Percentiles rank a stretch among this genome's conserved stretches.
These are phyloP conservation scores for Rhinella marina DNA, from an alignment of 2,797 vertebrate species.

Conservation along the genomic window DNA sequence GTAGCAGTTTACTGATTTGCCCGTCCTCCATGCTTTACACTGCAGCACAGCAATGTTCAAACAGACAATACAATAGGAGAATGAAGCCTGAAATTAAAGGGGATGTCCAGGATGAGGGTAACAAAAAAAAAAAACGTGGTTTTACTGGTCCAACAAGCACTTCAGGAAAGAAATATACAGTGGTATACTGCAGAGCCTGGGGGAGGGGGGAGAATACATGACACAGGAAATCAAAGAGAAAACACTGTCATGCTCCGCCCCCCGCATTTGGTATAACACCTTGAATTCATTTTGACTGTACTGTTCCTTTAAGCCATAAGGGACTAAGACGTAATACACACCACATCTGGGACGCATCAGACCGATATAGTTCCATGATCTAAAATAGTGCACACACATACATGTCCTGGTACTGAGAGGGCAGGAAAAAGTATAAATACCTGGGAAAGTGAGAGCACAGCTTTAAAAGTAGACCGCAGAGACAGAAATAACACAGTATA, in stretches of 20 bases:
- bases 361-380: not conserved
- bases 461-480: not conserved
- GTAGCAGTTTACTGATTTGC: not conserved
- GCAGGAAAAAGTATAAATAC: conserved; percentile 28
- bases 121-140: too few relatives aligned
- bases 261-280: not conserved
- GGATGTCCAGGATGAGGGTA: too few relatives aligned
- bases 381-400: not conserved
- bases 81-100: too few relatives aligned
- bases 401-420: not conserved
- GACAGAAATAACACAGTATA: not conserved
- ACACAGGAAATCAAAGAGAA: too few relatives aligned
- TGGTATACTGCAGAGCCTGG: too few relatives aligned
- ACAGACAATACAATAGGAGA: too few relatives aligned
- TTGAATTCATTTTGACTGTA: not conserved
- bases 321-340: not conserved
- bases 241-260: not conserved
- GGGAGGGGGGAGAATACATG: too few relatives aligned
- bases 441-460: not conserved
- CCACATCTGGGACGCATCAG: not conserved
- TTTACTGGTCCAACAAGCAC: too few relatives aligned
- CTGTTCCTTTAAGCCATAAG: not conserved
- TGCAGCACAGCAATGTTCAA: not conserved
- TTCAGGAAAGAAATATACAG: too few relatives aligned
- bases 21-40: not conserved